Conservation (phyloP, 2,888 invertebrate species). For the Phragmatobia fuliginosa region DNA sequence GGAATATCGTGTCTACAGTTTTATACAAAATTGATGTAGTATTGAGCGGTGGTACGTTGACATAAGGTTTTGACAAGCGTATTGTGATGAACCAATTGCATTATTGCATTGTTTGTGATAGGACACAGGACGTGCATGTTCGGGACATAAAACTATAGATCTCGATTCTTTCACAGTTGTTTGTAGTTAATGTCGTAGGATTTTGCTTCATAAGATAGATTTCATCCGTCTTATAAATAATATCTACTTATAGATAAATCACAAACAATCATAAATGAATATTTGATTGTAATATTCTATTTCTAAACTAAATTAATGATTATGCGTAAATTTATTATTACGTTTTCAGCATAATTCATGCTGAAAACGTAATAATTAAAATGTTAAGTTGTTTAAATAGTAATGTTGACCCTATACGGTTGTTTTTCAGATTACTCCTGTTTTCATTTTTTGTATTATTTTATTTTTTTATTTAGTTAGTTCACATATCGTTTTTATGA, state of each 20-base stretch:
- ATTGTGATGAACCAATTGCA: background rate
- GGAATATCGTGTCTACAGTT: conserved; percentile 17
- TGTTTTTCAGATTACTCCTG: background rate
- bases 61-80: background rate
- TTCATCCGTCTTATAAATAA: no score
- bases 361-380: background rate
- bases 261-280: no score
- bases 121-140: background rate
- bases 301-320: no score
- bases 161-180: background rate
- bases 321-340: no score
- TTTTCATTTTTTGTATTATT: background rate
- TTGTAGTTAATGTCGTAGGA: background rate
- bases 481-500: background rate
- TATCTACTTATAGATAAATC: no score
- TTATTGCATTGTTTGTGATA: background rate
- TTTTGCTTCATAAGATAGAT: background rate
- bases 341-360: no score
- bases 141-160: background rate
- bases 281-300: no score
- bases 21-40: background rate
- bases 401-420: background rate
- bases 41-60: background rate
- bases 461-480: no score
- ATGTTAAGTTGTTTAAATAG: background rate